Base-by-base conservation (phyloP, 2,888 invertebrate genomes). In the Pocota personata region DNA sequence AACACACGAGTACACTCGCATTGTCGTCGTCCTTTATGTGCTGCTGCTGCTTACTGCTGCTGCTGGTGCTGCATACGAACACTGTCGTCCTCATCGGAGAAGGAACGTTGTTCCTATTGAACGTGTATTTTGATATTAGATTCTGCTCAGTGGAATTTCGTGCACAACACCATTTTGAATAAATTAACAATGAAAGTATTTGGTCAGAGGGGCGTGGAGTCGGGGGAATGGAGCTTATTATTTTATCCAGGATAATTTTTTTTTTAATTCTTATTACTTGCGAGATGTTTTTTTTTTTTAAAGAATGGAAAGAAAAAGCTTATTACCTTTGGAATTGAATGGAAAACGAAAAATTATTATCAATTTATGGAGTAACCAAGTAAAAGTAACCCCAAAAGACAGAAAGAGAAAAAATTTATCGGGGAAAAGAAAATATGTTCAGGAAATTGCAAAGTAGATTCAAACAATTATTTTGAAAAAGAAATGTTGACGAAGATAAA, bases 91-190 rank as follows among this genome's bases (percentile, higher is more conserved):
- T n/a, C 67, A 43, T 30, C 64, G 64, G 40, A 82, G 76, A 72
- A 82, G 82, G 80, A 86, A 58, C 73, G 55, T 62, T 75, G 27
- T 69, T 73, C 50, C 73, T 84, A 86, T 86, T 73, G 82, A 82
- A 87, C 76, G 77, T 82, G 66, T 87, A 82, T 87, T 87, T 82
- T 77, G 87, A 78, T 78, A 87, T 87, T 87, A 87, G 87, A 87
- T 87, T 87, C 82, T 87, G 87, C 87, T 82, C 87, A 82, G 82
- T 87, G 77, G 87, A 87, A 78, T 73, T 82, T 87, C 78, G 72
- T 86, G 72, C 86, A 79, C 76, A 82, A 86, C 86, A 87, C 87
- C 87, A 87, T 87, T 87, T 87, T 87, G 87, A 87, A 87, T 87
- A 87, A 87, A 87, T 87, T 87, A 87, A 77, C 82, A 72, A 77